Conservation (phyloP, 2,888 invertebrate species). For the Allolobophora icterica region DNA sequence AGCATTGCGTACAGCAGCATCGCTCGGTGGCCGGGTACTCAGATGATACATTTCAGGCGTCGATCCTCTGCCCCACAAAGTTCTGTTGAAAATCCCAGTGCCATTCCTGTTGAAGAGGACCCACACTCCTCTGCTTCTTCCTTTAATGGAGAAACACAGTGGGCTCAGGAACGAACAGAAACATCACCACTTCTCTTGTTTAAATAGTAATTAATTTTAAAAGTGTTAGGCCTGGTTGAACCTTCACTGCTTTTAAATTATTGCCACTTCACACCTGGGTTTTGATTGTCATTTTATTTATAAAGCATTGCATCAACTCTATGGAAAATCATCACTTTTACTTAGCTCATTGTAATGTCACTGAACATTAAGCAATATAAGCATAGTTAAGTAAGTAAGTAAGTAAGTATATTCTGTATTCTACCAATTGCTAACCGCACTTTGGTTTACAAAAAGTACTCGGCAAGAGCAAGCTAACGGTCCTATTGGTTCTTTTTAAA, state of each 20-base stretch:
- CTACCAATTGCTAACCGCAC: too few relatives aligned
- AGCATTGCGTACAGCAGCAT: slow-evolving; percentile 27
- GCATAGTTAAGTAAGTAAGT: too few relatives aligned
- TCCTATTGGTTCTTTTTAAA: too few relatives aligned
- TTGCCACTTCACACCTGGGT: too few relatives aligned
- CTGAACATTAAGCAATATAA: neutral
- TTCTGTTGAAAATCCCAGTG: neutral
- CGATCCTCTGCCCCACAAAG: neutral
- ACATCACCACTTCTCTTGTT: slow-evolving; percentile 12
- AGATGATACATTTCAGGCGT: neutral
- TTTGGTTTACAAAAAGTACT: too few relatives aligned
- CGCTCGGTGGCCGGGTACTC: neutral
- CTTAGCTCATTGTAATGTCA: neutral
- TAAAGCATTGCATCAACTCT: neutral
- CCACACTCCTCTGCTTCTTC: neutral
- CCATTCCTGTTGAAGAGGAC: neutral
- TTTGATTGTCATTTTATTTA: neutral
- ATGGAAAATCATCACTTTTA: neutral
- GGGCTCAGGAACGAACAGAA: neutral
- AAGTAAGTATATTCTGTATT: too few relatives aligned
- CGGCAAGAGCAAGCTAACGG: too few relatives aligned
- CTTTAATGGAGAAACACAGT: neutral
- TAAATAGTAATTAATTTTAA: neutral
- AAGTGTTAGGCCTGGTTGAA: neutral
- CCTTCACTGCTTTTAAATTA: neutral